These are phyloP conservation scores for Leptinotarsa tumamoca DNA, from an alignment of 2,888 invertebrate genomes.

Conservation along the genomic window DNA sequence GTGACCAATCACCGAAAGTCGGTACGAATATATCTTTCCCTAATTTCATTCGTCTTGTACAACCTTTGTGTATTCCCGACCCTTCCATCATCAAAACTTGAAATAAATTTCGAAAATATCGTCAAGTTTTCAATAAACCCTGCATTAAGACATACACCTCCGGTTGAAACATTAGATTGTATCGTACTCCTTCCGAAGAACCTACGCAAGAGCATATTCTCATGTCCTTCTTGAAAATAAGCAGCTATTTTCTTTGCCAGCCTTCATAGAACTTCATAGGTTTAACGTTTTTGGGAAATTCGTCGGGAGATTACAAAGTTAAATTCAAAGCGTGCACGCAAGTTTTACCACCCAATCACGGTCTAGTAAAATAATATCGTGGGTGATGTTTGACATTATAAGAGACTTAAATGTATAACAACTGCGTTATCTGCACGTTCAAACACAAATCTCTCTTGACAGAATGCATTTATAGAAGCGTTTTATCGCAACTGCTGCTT, in stretches of 20 bases:
- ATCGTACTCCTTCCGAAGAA: background rate
- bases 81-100: too few relatives aligned
- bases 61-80: too few relatives aligned
- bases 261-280: background rate
- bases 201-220: background rate
- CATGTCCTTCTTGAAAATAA: background rate
- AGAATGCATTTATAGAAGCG: conserved; percentile 5
- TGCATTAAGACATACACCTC: too few relatives aligned
- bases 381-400: conserved; percentile 5
- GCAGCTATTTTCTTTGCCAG: background rate
- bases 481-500: conserved; percentile 13
- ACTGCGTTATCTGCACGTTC: background rate
- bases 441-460: conserved; percentile 11
- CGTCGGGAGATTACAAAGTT: conserved; percentile 18
- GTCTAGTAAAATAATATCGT: conserved; percentile 5
- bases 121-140: too few relatives aligned
- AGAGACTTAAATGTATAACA: conserved; percentile 5
- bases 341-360: conserved; percentile 10
- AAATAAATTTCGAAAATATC: too few relatives aligned
- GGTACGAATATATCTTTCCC: too few relatives aligned
- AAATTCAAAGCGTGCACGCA: conserved; percentile 15
- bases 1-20: too few relatives aligned
- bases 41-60: too few relatives aligned
- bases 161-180: too few relatives aligned
- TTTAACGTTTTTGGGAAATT: conserved; percentile 4